Base-by-base conservation (phyloP, 2,888 invertebrate species). In the Leptopilina myrica region DNA sequence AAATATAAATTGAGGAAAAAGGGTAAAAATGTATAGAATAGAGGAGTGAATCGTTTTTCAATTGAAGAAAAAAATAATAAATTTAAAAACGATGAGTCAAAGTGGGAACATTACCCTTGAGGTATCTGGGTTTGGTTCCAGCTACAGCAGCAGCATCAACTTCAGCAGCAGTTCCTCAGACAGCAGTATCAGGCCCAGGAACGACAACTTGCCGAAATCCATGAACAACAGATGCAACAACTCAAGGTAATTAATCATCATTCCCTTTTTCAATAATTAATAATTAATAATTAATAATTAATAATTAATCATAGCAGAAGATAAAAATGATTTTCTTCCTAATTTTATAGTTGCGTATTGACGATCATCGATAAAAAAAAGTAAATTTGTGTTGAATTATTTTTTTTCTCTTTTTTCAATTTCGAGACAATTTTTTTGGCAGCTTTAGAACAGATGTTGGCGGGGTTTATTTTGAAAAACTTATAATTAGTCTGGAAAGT, bases 171-270 rank as follows among this genome's bases (percentile, higher is more conserved):
- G 93, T 96, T 97, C 89, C 94, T 98, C 86, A 94, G 97, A 90
- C 97, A 97, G 92, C 96, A 97, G 92, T 98, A 97, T 93, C 97
- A 97, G 92, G 97, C 96, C 89, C 97, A 97, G 92, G 96, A 97
- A 88, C 96, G 97, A 91, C 97, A 97, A 92, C 93, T 98, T 82
- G 97, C 97, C 85, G 95, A 97, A 92, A 95, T 97, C 91, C 98
- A 98, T 92, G 97, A 98, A 92, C 95, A 97, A 89, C 97, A 98
- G 92, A 93, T 98, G 92, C 97, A 97, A 91, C 97, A 97, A 92
- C 94, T 97, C 90, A 97, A 97, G 95, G 97, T 97, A 92, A 92
- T 59, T 26, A 5, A 64, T 64, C 40, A 59, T 46, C 14, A 3
- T 6, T 5, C n/a, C 4, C 2, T 4, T 33, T 33, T 33, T 1